Evolutionary conservation across 2,888 invertebrate species (phyloP), one percentile per base, ranked within the genome.

Genomic region (Philonicus albiceps): DNA sequence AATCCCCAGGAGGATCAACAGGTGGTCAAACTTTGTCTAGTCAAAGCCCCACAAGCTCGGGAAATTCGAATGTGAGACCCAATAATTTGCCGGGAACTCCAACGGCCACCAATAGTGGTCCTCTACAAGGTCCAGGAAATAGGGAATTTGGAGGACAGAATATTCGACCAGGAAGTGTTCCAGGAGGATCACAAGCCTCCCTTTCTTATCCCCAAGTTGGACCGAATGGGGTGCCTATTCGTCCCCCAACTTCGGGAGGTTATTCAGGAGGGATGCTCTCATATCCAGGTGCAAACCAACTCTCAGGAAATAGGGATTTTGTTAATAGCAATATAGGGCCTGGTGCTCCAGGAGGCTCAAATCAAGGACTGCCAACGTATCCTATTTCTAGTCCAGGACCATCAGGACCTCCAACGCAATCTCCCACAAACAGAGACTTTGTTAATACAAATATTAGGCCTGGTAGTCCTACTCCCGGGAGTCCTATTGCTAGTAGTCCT

Each of bases 281-380:
- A 13, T 19, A 40, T 30, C 75, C 74, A 7, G 27, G 30, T 16
- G 22, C 4, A 72, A 22, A 30, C 19, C 27, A 1, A 27, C 72
- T 13, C 30, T 6, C 76, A 37, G 76, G 34, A 13, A 55, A 31
- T 27, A 64, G 88, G 11, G 88, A 88, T 75, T 88, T 80, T 37
- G 87, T 86, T 19, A 87, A 88, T 84, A 34, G 80, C 40, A 80
- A 80, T 73, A 16, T 34, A 13, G 37, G 43, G 22, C 80, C 80
- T n/a, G 64, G 40, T 11, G 37, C 43, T 16, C 84, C 30, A 8
- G 3, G 34, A 7, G 11, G 16, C 7, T 73, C 6, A 43, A 37
- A 75, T 19, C 72, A 76, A 37, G 30, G 49, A 5, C 19, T 64
- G 55, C 81, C 81, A 3, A 8, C 13, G 6, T 31, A 53, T 37